Evolutionary conservation across 2,888 invertebrate genomes (phyloP), one percentile per base, ranked within the genome.

Genomic region (Polydrusus cervinus): DNA sequence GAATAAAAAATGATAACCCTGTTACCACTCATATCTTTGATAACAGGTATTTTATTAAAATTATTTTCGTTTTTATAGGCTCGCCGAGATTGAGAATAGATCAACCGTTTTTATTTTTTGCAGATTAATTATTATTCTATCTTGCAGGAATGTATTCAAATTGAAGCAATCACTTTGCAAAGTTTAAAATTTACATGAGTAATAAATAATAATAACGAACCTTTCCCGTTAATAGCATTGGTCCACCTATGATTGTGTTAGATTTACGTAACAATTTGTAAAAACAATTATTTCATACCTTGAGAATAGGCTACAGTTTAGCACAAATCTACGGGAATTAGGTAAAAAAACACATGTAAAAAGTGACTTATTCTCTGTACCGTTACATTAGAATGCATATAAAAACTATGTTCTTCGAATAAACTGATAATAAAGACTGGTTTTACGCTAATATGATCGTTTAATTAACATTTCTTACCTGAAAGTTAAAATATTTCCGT

Each of bases 11-110:
- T 66, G 49, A 57, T 57, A 57, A 38, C 14, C 14, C 38, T 51
- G 65, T 66, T 51, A 66, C 38, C 66, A 66, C n/a, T 66, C n/a
- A 38, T 34, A 34, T 64, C 53, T 11, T 51, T 51, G 66, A 66
- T 66, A 66, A 51, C 65, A 53, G 14, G 18, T n/a, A 49, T 66
- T 66, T 51, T 53, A 66, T 18, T 66, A 49, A 49, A 66, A 60
- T 60, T 16, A 60, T 40, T 16, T 14, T 16, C 13, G 25, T 38
- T 38, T 11, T 11, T 60, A 18, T 60, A 11, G 16, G 11, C 38
- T 18, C 25, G 11, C 57, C 30, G 38, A 38, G 57, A 60, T 60
- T 60, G 57, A n/a, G 34, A 57, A 34, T 51, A 55, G 1, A 30
- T 53, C 14, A 14, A 7, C 38, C 34, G 25, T n/a, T n/a, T 18